Base-by-base conservation (phyloP, 2,888 invertebrate genomes). In the Plusia festucae region DNA sequence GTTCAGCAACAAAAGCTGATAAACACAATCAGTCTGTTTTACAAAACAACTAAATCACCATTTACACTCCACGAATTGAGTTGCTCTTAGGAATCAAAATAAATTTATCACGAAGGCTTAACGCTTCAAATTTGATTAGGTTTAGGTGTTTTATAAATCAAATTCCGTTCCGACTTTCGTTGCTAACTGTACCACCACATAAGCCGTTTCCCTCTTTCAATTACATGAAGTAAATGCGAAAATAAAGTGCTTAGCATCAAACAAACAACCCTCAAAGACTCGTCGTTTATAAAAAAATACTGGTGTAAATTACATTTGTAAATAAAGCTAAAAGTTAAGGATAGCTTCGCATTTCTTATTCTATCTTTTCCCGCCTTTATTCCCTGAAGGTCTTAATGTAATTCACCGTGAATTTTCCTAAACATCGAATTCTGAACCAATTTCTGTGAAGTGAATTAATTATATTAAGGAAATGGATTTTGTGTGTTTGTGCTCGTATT, bases 361-460 rank as follows among this genome's bases (percentile, higher is more conserved):
- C 40, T 9, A 9, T n/a, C n/a, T n/a, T 40, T 15, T 13, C 34
- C 34, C 34, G n/a, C 40, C n/a, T 5, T 6, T 40, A 40, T 40
- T 1, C 40, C n/a, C 15, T 49, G 8, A 57, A 57, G 4, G 30
- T 58, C 20, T 51, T 27, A 32, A 20, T 13, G 27, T 18, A 57
- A 57, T 57, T 49, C 22, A 20, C n/a, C n/a, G 22, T 32, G 9
- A 49, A 58, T 49, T 51, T 44, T 34, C 13, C 1, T 59, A 59
- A 49, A 32, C 40, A 18, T 16, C 22, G 24, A 15, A 44, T 53
- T 15, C 62, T 18, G n/a, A 54, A 51, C 16, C 34, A 49, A 63
- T 65, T 63, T 60, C 44, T 57, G 27, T 59, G 56, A 60, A 57
- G 53, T 72, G 44, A 62, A 6, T 54, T 68, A 54, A 72, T 68